Base-by-base conservation (phyloP, 2,113 vertebrate species). In the Phainopepla nitens region DNA sequence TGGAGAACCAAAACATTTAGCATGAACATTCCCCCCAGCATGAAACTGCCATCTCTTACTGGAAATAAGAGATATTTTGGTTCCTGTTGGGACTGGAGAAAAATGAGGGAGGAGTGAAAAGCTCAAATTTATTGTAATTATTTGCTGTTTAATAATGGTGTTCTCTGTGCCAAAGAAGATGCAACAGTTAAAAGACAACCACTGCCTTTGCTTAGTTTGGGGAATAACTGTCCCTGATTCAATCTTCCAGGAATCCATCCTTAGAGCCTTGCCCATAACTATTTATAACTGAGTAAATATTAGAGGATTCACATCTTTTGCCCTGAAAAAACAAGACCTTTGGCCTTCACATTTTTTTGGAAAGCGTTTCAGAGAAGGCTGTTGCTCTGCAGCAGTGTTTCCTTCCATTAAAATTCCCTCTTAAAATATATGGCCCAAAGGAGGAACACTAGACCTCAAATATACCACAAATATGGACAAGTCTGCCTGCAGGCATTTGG, bases 351-450 rank as follows among this genome's bases (percentile, higher is more conserved):
- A 61, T 91, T 82, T 89, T 25, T 89, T 72, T 89, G 78, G 66
- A 45, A 95, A 93, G 53, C 33, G n/a, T 66, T 95, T 78, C 56
- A 47, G 88, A 78, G 68, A 57, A 92, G 33, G 66, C 29, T 79
- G 42, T 70, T 91, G 70, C 76, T 64, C 64, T 93, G 79, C 64
- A 93, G 70, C 27, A 56, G 71, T 79, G 41, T 66, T 92, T 91
- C 88, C 79, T 96, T 61, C 82, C 85, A 88, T 94, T 93, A 95
- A 96, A 90, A 95, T 75, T 83, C 81, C 39, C n/a, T 75, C 60
- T 83, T 81, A 75, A 95, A 92, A 94, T 93, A 93, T 64, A 89
- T 56, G 61, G 79, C 84, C 71, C 76, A 86, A 44, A 97, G 82
- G 76, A 94, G 82, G 62, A 91, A 78, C 29, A 5, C 53, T 33